phyloP scores from a whole-genome alignment of 1,140 invertebrate genomes.

The Pogonomyrmex californicus region DNA sequence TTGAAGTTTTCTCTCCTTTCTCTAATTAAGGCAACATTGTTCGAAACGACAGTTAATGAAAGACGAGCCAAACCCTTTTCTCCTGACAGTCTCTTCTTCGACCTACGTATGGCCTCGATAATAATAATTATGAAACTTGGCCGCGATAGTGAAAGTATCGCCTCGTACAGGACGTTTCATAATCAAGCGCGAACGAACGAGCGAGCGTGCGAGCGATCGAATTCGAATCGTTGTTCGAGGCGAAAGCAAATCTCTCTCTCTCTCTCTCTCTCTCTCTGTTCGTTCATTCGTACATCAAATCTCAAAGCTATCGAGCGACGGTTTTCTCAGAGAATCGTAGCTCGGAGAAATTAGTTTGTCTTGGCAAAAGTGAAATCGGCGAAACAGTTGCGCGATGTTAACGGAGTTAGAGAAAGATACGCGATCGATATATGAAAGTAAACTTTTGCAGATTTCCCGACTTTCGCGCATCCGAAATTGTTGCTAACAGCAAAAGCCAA shows the following conservation, averaged over 20 bases:
- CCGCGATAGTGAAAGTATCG: conserved; percentile 82
- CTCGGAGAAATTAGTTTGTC: conserved; percentile 61
- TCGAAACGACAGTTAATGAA: conserved; percentile 17
- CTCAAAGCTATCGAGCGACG: conserved; percentile 31
- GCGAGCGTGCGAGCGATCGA: conserved; percentile 25
- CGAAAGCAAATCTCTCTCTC: conserved; percentile 60
- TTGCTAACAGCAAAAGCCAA: conserved; percentile 2
- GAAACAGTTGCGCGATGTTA: conserved; percentile 49
- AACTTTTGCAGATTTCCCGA: conserved; percentile 32
- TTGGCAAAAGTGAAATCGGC: conserved; percentile 59
- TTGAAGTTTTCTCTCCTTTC: background rate
- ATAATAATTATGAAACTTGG: conserved; percentile 83
- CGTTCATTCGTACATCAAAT: conserved; percentile 33
- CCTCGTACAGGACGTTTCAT: conserved; percentile 80
- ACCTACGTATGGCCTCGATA: conserved; percentile 81
- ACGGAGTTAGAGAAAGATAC: conserved; percentile 39
- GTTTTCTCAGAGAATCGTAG: conserved; percentile 21
- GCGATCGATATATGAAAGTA: conserved; percentile 48
- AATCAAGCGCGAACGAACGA: conserved; percentile 52
- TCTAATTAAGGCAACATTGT: conserved; percentile 32
- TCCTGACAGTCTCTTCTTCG: conserved; percentile 63
- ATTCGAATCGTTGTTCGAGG: conserved; percentile 32
- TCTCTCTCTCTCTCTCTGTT: background rate
- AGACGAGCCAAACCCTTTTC: conserved; percentile 69
- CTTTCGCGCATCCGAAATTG: conserved; percentile 41